These are phyloP conservation scores for Caenorhabditis afra DNA, from an alignment of 2,888 invertebrate species.

Conservation along the genomic window DNA sequence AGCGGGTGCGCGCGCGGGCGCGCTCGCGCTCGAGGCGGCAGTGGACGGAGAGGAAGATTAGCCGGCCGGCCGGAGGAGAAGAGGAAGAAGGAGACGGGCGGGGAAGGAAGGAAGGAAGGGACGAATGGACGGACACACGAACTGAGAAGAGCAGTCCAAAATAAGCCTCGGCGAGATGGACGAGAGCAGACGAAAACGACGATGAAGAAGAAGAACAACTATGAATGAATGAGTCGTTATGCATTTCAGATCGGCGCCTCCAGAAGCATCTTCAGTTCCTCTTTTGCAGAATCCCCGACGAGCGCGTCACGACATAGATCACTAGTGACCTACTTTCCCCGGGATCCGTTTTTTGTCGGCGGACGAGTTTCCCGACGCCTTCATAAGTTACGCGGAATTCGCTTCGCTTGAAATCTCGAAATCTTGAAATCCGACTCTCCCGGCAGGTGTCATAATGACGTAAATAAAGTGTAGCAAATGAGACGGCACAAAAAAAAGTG, in stretches of 20 bases:
- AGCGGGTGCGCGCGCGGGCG: background rate
- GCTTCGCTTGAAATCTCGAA: too few species aligned
- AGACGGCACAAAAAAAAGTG: background rate
- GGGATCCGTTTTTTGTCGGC: too few species aligned
- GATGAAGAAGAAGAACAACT: background rate
- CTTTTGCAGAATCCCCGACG: too few species aligned
- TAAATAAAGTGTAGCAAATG: conserved; percentile 20
- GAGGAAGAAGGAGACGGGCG: conserved; percentile 40
- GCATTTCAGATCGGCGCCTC: conserved; percentile 2
- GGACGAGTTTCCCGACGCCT: too few species aligned
- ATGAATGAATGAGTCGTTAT: background rate
- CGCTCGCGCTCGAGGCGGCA: background rate
- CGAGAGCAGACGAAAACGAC: background rate
- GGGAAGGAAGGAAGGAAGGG: too few species aligned
- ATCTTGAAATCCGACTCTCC: conserved; percentile 8
- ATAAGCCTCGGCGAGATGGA: conserved; percentile 11
- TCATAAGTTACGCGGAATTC: too few species aligned
- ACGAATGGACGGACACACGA: conserved; percentile 43
- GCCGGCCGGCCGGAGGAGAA: conserved; percentile 17
- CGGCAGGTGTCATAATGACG: conserved; percentile 39
- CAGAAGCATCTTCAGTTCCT: too few species aligned
- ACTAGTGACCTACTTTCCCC: too few species aligned
- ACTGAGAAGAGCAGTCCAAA: conserved; percentile 31
- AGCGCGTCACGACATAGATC: too few species aligned
- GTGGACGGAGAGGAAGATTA: conserved; percentile 1